Evolutionary conservation across 2,797 vertebrate genomes (phyloP), one percentile per base, ranked within the genome.

Genomic region (Etheostoma nigrum): DNA sequence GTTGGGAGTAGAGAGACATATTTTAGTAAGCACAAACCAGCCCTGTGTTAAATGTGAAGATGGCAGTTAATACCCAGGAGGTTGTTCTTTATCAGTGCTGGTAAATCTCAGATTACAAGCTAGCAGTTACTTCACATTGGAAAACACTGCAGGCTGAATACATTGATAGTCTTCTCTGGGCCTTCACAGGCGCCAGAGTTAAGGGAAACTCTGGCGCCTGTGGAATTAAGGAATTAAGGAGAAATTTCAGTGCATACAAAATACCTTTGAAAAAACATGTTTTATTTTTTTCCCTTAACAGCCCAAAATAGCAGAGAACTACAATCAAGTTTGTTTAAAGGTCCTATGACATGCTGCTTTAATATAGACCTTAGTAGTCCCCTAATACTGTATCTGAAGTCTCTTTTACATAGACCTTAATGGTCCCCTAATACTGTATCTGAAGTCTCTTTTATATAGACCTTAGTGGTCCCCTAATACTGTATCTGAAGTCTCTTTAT

Each of bases 101-200:
- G 63, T 76, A 78, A 71, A 53, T 69, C 67, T 23, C 6, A 73
- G 80, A 77, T 85, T 82, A 85, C 73, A 81, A 67, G 59, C 33
- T 45, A 19, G 62, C 48, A 63, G 73, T 57, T 55, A 27, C 60
- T 71, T 81, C 65, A 57, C 70, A 48, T 8, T 59, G 51, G 21
- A 54, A 67, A 53, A 45, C 2, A 62, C 73, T 72, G 66, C 74
- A 23, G 75, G 79, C 66, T 70, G 64, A 74, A 52, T 16, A 19
- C 63, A 52, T 18, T 1, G 21, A 51, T 51, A 18, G 21, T 51
- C 27, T 27, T 74, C 49, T 70, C 16, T 54, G 19, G 42, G 16
- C 18, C 27, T 59, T 45, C 44, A 3, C 18, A 21, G 36, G 2
- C 6, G 27, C 16, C 9, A 45, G 16, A 48, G 21, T 30, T 19